Percentiles rank a stretch among this genome's conserved stretches.
These are phyloP conservation scores for Dolichotis patagonum DNA, from an alignment of 2,113 vertebrate species.

Conservation along the genomic window DNA sequence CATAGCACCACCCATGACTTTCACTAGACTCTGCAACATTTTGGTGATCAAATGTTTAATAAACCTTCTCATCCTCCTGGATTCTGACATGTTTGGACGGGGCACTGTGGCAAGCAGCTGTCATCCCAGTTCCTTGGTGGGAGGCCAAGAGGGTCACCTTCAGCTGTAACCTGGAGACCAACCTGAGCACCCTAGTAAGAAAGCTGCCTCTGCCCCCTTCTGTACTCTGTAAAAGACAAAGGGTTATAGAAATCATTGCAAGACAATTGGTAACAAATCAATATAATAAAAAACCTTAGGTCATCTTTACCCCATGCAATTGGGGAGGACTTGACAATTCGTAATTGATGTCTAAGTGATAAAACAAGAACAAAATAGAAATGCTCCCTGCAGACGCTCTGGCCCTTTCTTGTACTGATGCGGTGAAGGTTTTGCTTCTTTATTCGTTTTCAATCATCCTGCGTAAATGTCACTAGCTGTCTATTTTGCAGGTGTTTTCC, in stretches of 20 bases:
- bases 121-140: not conserved
- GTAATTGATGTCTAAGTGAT: not conserved
- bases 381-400: not conserved
- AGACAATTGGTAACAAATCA: not conserved
- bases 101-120: too few species aligned
- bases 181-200: not conserved
- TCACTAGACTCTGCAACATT: not conserved
- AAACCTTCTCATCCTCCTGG: not conserved
- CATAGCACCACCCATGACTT: not conserved
- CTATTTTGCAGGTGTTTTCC: not conserved
- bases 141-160: not conserved
- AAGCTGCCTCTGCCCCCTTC: not conserved
- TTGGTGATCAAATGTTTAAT: not conserved
- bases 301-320: not conserved
- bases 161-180: rapidly evolving
- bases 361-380: not conserved
- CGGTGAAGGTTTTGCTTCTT: not conserved
- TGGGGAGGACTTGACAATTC: not conserved
- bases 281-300: not conserved
- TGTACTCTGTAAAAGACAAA: not conserved
- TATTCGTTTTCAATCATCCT: not conserved
- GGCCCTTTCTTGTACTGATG: not conserved
- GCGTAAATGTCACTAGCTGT: not conserved
- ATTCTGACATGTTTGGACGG: not conserved
- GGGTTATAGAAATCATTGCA: not conserved